Evolutionary conservation across 2,888 invertebrate species (phyloP).

Genomic region (Leucozona laternaria): DNA sequence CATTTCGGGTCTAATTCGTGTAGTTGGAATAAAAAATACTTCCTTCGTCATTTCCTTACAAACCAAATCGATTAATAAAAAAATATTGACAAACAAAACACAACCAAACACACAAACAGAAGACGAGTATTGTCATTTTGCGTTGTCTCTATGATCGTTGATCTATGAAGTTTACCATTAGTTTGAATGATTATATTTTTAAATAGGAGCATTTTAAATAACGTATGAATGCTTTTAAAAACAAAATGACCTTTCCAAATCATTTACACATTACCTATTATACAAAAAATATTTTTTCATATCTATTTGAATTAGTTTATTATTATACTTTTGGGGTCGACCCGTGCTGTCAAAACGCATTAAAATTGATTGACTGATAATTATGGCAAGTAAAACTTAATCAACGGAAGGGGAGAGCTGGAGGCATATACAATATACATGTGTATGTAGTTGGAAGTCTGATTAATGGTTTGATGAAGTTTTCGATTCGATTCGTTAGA

Average conservation of each 20-base stretch:
- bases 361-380: slow-evolving; percentile 69
- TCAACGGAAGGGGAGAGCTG: slow-evolving; percentile 4
- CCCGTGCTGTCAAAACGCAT: slow-evolving; percentile 58
- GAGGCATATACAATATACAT: not conserved
- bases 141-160: not conserved
- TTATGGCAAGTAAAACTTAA: slow-evolving; percentile 56
- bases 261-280: not conserved
- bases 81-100: not conserved
- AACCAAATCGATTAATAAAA: too few relatives aligned
- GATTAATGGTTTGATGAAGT: slow-evolving; percentile 57
- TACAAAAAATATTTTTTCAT: not conserved
- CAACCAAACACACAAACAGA: not conserved
- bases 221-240: not conserved
- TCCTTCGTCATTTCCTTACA: too few relatives aligned
- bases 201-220: not conserved
- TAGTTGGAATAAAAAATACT: too few relatives aligned
- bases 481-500: slow-evolving; percentile 45
- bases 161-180: not conserved
- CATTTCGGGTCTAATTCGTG: too few relatives aligned
- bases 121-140: not conserved
- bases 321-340: slow-evolving; percentile 31
- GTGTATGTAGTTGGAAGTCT: slow-evolving; percentile 11
- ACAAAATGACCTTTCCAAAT: not conserved
- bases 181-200: not conserved
- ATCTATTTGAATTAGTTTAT: slow-evolving; percentile 15